A percentile compares a stretch with the other conserved stretches of the same genome.
Evolutionary conservation across 2,888 invertebrate genomes (phyloP).

Genomic region (Odontothrips loti): DNA sequence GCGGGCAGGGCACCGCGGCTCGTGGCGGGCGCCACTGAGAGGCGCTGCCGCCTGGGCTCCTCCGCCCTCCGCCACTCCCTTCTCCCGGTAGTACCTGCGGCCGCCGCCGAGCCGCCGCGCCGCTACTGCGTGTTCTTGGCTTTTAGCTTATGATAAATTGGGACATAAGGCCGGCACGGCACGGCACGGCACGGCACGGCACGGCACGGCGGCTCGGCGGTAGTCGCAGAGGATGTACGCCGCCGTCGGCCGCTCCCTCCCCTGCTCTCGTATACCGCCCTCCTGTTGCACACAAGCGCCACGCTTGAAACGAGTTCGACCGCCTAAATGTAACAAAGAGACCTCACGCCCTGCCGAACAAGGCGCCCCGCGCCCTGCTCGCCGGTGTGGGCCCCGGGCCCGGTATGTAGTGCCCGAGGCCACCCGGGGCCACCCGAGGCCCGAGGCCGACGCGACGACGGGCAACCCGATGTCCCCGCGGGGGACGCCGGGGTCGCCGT

Average conservation of each 20-base stretch:
- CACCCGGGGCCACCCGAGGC: no score
- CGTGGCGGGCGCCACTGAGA: not conserved
- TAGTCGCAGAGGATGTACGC: not conserved
- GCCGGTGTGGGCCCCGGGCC: not conserved
- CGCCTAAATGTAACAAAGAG: constrained; percentile 15
- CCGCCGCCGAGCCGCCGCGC: not conserved
- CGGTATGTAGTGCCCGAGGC: no score
- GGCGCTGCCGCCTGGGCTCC: not conserved
- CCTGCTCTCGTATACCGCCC: not conserved
- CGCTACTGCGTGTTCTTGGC: not conserved
- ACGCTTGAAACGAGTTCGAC: not conserved
- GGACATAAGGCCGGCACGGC: not conserved
- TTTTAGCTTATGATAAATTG: constrained; percentile 19
- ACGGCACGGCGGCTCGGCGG: no score
- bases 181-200: not conserved
- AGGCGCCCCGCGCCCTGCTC: not conserved
- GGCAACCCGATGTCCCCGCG: no score
- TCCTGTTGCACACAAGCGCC: not conserved
- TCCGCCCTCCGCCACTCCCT: not conserved
- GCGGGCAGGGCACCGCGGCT: not conserved
- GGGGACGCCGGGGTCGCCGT: not conserved
- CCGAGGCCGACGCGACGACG: no score
- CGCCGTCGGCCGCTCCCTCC: not conserved
- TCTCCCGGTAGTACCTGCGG: not conserved
- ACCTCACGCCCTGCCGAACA: not conserved